Evolutionary conservation across 2,113 vertebrate species (phyloP), one percentile per base, ranked within the genome.

Genomic region (Corythaeola cristata): DNA sequence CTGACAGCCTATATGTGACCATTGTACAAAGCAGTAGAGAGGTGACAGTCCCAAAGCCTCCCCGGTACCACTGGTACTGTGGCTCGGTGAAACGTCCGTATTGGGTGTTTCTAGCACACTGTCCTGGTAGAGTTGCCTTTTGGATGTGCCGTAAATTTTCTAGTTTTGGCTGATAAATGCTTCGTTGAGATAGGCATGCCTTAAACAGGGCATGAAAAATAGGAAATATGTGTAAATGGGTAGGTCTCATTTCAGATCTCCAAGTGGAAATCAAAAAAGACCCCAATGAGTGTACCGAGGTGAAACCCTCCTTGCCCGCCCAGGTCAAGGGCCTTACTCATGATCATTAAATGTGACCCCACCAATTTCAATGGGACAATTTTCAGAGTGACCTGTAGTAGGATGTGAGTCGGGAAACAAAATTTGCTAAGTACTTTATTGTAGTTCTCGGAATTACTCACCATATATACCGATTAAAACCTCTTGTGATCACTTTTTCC

Each of bases 31-130:
- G 72, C 39, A 45, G 26, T 3, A 5, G 55, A 15, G 45, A 12
- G 52, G 64, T 44, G 83, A 18, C 6, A 6, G 80, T 10, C 49
- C 95, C 80, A 21, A 39, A 77, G 64, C 32, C 37, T 37, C 78
- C 47, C 45, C 35, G 0, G 2, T 2, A 5, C 8, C 28, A 0
- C 68, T 32, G 55, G 8, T 1, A 0, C 52, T 5, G 47, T 3
- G 17, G 23, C 47, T 41, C 3, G 2, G 27, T 18, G 44, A 26
- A 24, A 15, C 1, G 10, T 5, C 52, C 8, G 0, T 15, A 2
- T 0, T 2, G 41, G 45, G 60, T 16, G 53, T 15, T 9, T 12
- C 69, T 19, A 12, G 41, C 50, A 18, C 8, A 3, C 19, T 9
- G 8, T 21, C 45, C 45, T 35, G 23, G 39, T 14, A 39, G 47